These are phyloP conservation scores for Linnaemya vulpina DNA, from an alignment of 2,888 invertebrate species.

Conservation along the genomic window DNA sequence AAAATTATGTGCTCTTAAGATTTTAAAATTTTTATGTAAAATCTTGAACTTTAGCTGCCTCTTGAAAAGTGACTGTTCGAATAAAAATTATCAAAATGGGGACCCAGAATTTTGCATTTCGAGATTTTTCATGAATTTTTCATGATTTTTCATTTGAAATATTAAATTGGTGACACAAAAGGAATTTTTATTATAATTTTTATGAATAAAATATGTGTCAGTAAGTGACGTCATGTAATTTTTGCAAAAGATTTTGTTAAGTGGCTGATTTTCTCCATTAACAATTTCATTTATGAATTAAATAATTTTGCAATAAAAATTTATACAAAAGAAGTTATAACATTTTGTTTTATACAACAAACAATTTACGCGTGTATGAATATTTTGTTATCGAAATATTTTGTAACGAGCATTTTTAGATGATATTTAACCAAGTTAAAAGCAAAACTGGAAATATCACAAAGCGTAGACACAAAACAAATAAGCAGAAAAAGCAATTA, in stretches of 20 bases:
- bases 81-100: no score
- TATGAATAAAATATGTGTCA: no score
- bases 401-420: not conserved
- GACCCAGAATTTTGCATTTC: no score
- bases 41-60: no score
- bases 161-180: no score
- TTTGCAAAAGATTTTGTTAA: not conserved
- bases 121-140: no score
- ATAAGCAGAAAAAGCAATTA: slow-evolving; percentile 41
- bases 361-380: slow-evolving; percentile 6
- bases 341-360: slow-evolving; percentile 23
- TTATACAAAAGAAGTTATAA: slow-evolving; percentile 16
- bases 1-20: no score
- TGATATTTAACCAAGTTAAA: slow-evolving; percentile 41
- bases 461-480: slow-evolving; percentile 35
- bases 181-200: no score
- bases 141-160: no score
- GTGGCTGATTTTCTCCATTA: not conserved
- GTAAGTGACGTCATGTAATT: no score
- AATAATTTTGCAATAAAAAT: slow-evolving; percentile 11
- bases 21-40: no score
- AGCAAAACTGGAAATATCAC: slow-evolving; percentile 13
- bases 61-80: no score
- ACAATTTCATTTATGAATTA: slow-evolving; percentile 16
- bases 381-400: not conserved